A percentile compares a stretch with the other conserved stretches of the same genome.
These are phyloP conservation scores for Marmota monax DNA, from an alignment of 2,113 vertebrate genomes.

Conservation along the genomic window DNA sequence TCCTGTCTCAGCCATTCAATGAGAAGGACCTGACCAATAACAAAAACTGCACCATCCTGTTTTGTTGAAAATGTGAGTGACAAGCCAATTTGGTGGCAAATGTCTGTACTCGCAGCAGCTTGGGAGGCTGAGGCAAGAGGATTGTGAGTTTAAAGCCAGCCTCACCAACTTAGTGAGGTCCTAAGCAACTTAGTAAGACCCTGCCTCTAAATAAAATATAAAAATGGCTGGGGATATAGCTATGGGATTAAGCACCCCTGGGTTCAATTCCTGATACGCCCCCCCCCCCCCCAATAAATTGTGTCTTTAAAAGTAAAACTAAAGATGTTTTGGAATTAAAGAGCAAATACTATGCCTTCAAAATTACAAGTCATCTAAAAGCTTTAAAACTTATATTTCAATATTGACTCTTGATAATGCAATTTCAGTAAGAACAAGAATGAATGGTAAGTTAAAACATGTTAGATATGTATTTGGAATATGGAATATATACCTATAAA, in stretches of 20 bases:
- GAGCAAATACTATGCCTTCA: neutral
- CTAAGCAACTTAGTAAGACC: too few relatives aligned
- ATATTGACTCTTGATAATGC: neutral
- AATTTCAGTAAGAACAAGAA: neutral
- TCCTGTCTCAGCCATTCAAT: neutral
- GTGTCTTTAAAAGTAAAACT: neutral
- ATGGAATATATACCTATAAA: neutral
- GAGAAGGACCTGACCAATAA: neutral
- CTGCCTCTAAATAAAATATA: too few relatives aligned
- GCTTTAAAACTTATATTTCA: neutral
- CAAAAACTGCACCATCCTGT: neutral
- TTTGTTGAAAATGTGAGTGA: neutral
- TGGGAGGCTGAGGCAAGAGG: too few relatives aligned
- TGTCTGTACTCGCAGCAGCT: too few relatives aligned
- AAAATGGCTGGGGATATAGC: too few relatives aligned
- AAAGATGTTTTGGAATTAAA: neutral
- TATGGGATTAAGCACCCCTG: too few relatives aligned
- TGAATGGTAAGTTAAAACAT: neutral
- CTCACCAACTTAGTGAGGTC: too few relatives aligned
- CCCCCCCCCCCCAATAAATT: neutral
- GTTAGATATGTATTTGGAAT: neutral
- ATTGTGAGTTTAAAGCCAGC: too few relatives aligned
- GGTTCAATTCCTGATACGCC: too few relatives aligned
- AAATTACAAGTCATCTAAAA: neutral
- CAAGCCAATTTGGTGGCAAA: too few relatives aligned